These are phyloP conservation scores for Ceratina calcarata DNA, from an alignment of 1,140 invertebrate species.

Conservation along the genomic window DNA sequence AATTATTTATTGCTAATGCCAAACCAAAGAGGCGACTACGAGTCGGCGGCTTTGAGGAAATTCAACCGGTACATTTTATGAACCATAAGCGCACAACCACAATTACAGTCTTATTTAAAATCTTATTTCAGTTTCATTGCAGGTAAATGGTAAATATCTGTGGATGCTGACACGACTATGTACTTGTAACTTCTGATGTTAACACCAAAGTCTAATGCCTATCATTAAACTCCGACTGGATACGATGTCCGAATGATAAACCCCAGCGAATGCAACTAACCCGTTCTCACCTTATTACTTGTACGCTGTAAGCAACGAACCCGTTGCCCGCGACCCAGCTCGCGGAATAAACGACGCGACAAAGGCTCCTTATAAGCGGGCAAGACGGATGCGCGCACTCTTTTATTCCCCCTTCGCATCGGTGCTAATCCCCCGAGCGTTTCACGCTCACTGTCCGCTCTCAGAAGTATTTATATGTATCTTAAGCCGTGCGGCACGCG, in stretches of 20 bases:
- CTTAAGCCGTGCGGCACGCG: conserved; percentile 52
- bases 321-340: neutral
- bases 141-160: neutral
- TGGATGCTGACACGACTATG: neutral
- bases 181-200: neutral
- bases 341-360: conserved; percentile 41
- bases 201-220: neutral
- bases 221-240: neutral
- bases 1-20: conserved; percentile 37
- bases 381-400: conserved; percentile 54
- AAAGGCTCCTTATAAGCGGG: conserved; percentile 32
- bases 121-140: neutral
- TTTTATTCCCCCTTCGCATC: conserved; percentile 13
- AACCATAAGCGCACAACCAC: neutral
- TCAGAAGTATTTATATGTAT: conserved; percentile 69
- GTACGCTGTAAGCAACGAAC: conserved; percentile 7
- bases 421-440: conserved; percentile 57
- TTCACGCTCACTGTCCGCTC: conserved; percentile 53
- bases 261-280: conserved; percentile 15
- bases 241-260: neutral
- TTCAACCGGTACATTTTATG: neutral
- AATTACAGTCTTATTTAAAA: neutral
- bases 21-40: neutral
- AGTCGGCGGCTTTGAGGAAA: neutral
- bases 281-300: conserved; percentile 49